Base-by-base conservation (phyloP, 2,113 vertebrate genomes). In the Clarias magur region DNA sequence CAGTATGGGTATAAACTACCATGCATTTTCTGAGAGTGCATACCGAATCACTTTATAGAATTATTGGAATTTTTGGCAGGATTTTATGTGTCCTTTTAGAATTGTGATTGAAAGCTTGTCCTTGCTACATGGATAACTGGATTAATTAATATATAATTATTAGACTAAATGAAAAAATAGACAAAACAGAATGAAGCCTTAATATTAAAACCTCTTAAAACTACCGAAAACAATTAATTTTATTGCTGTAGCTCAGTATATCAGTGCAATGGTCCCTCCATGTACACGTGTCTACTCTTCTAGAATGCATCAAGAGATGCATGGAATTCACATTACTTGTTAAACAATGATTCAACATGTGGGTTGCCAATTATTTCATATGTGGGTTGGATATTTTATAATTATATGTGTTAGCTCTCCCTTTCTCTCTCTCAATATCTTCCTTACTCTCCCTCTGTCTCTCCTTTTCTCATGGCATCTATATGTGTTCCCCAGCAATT, bases 341-440 rank as follows among this genome's bases (percentile, higher is more conserved):
- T 88, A 90, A 91, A 90, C 85, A 85, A 30, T 92, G 85, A 92
- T 91, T 90, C 90, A 92, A 93, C 48, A 48, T 48, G 48, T 48
- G 48, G 48, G 48, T 48, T 48, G 48, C 48, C 48, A 48, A 48
- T 48, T 48, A 48, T 48, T 94, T 92, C 88, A 78, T 89, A 91
- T 86, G 70, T 92, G 88, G 86, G 86, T 90, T 57, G 73, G 79
- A 89, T 86, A 88, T 90, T 91, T 92, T 82, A 85, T 90, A 88
- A 90, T 94, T 76, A 89, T 88, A 89, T 91, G 86, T 48, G 48
- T 0, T 48, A 48, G 6, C 7, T 48, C 48, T 48, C 48, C 76
- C 82, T 59, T 1, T 59, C 16, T 15, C 12, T 15, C 12, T 72
- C 68, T 73, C 70, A 48, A 48, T 38, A 17, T 42, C 34, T 42